phyloP scores from a whole-genome alignment of 2,797 vertebrate genomes.

The Phalloptychus januarius region DNA sequence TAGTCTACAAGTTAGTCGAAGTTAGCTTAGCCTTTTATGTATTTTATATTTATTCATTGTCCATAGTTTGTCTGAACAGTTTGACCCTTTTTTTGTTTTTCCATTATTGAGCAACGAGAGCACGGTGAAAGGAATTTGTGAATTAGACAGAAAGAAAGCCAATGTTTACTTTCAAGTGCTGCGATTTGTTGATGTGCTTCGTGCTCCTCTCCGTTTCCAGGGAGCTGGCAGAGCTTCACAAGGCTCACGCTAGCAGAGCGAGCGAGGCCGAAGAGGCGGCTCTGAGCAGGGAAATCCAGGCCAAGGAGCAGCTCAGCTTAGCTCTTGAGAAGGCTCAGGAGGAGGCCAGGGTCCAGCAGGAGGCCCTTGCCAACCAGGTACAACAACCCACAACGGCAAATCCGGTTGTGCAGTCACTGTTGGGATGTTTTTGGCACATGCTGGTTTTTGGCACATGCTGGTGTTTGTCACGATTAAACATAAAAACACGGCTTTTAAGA shows the following conservation, averaged over 20 bases:
- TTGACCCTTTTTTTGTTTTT: background rate
- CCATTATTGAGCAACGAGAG: background rate
- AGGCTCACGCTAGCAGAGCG: slow-evolving; percentile 90
- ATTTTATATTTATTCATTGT: background rate
- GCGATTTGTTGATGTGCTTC: slow-evolving; percentile 7
- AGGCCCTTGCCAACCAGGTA: slow-evolving; percentile 91
- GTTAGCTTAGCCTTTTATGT: background rate
- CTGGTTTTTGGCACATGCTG: background rate
- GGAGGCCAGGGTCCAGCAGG: slow-evolving; percentile 91
- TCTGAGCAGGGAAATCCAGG: slow-evolving; percentile 87
- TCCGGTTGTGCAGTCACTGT: background rate
- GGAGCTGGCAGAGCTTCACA: slow-evolving; percentile 95
- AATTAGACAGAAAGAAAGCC: background rate
- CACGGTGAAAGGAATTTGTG: background rate
- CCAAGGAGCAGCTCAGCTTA: slow-evolving; percentile 88
- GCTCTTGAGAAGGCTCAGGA: slow-evolving; percentile 90
- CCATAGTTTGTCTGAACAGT: background rate
- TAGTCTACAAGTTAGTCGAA: background rate
- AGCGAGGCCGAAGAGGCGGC: slow-evolving; percentile 92
- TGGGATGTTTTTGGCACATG: background rate
- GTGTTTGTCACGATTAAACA: background rate
- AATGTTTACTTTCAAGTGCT: background rate
- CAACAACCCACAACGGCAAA: background rate
- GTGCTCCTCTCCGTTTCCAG: slow-evolving; percentile 68
- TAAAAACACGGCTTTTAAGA: background rate